These are phyloP conservation scores for Pseudomyrmex pallidus DNA, from an alignment of 1,140 invertebrate genomes.

Conservation along the genomic window DNA sequence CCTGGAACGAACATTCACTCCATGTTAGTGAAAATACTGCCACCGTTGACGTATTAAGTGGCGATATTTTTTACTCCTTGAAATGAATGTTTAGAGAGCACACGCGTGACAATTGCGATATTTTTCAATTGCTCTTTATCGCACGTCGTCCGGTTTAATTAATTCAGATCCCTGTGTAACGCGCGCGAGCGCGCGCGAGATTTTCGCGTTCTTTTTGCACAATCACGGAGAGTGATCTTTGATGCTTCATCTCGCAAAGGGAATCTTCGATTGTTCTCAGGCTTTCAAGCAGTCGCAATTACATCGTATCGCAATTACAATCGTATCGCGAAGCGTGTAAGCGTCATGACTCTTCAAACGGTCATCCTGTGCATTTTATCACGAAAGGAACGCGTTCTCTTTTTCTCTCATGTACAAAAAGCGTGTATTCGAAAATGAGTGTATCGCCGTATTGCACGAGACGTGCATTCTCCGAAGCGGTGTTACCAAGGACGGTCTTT, in stretches of 20 bases:
- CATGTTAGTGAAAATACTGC: no score
- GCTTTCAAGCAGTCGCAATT: constrained; percentile 48
- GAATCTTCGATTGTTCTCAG: constrained; percentile 40
- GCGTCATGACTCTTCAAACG: constrained; percentile 46
- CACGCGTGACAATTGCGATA: no score
- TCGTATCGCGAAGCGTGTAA: constrained; percentile 12
- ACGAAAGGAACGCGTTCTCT: constrained; percentile 30
- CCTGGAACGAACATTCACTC: no score
- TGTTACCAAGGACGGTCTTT: constrained; percentile 46
- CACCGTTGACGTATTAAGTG: no score
- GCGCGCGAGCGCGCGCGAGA: neutral
- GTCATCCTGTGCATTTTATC: constrained; percentile 14
- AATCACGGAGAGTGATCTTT: constrained; percentile 36
- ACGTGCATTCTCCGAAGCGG: constrained; percentile 14
- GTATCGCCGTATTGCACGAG: constrained; percentile 37
- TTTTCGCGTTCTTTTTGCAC: neutral
- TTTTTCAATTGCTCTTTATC: neutral
- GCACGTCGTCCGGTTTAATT: constrained; percentile 14
- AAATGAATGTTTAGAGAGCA: no score
- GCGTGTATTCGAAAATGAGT: constrained; percentile 1
- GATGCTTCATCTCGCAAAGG: constrained; percentile 10
- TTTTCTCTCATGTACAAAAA: neutral
- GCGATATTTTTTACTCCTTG: no score
- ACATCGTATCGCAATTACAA: neutral
- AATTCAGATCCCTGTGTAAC: neutral